Evolutionary conservation across 2,797 vertebrate species (phyloP).

Genomic region (Aeoliscus strigatus): DNA sequence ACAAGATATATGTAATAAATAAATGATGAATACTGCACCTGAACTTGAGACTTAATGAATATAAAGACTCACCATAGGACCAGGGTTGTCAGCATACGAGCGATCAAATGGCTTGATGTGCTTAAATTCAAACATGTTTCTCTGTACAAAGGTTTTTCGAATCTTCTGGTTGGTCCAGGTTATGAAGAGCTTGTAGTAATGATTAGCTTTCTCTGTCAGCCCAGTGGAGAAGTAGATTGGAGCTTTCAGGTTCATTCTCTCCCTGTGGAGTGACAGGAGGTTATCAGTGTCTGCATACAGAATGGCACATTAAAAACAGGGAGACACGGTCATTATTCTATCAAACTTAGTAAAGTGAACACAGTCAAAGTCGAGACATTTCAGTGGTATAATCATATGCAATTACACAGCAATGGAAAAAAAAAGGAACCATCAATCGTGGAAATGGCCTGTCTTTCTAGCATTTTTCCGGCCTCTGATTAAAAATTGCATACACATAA

Average conservation of each 20-base stretch:
- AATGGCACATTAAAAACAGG: slow-evolving; percentile 6
- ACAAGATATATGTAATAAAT: too few species aligned
- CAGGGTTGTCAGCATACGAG: slow-evolving; percentile 92
- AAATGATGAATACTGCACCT: too few species aligned
- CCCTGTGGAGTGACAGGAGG: slow-evolving; percentile 71
- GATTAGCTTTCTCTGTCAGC: slow-evolving; percentile 95
- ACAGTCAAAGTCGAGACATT: slow-evolving; percentile 4
- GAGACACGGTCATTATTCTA: slow-evolving; percentile 4
- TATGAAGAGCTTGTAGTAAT: slow-evolving; percentile 99
- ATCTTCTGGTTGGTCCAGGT: slow-evolving; percentile 99
- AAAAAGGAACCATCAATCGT: too few species aligned
- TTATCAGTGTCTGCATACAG: slow-evolving; percentile 2
- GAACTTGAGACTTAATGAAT: too few species aligned
- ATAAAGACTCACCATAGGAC: slow-evolving; percentile 82
- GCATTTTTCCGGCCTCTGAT: too few species aligned
- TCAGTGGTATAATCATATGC: slow-evolving; percentile 8
- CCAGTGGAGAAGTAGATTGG: slow-evolving; percentile 98
- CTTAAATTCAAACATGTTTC: slow-evolving; percentile 99
- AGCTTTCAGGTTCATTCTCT: slow-evolving; percentile 95
- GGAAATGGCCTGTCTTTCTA: too few species aligned
- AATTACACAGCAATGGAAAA: background rate
- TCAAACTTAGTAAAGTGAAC: slow-evolving; percentile 8
- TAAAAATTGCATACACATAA: too few species aligned
- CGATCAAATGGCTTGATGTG: slow-evolving; percentile 97
- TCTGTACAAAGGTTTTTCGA: slow-evolving; percentile 94